A percentile compares a stretch with the other conserved stretches of the same genome.
Evolutionary conservation across 2,888 invertebrate genomes (phyloP).

Genomic region (Spilarctia lutea): DNA sequence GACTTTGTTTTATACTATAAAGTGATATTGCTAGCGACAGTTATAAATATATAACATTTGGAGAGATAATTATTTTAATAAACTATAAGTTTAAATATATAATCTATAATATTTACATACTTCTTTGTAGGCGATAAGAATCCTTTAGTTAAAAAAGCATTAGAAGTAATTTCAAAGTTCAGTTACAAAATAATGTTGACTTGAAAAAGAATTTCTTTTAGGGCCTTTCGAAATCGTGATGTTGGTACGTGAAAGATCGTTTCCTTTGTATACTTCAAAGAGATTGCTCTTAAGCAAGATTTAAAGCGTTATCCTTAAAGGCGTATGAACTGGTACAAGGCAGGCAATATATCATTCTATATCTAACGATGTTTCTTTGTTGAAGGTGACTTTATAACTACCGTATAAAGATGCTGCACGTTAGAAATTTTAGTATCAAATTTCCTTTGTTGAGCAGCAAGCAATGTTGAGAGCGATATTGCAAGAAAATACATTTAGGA

Average conservation of each 20-base stretch:
- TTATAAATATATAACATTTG: too few relatives aligned
- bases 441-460: constrained; percentile 14
- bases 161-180: background rate
- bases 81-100: too few relatives aligned
- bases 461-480: constrained; percentile 11
- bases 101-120: background rate
- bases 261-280: constrained; percentile 34
- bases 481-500: background rate
- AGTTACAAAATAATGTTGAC: constrained; percentile 10
- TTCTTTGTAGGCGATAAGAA: background rate
- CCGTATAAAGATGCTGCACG: constrained; percentile 14
- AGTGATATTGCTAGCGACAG: too few relatives aligned
- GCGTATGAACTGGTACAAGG: constrained; percentile 22
- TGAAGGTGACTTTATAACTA: constrained; percentile 22
- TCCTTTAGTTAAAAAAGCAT: background rate
- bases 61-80: too few relatives aligned
- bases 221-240: constrained; percentile 4
- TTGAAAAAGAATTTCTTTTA: constrained; percentile 11
- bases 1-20: too few relatives aligned
- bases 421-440: constrained; percentile 27
- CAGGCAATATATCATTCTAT: constrained; percentile 23
- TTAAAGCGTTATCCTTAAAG: constrained; percentile 35
- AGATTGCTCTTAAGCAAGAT: constrained; percentile 27
- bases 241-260: constrained; percentile 29
- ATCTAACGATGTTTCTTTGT: constrained; percentile 27